Evolutionary conservation across 1,140 invertebrate genomes (phyloP).

Genomic region (Ips typographus): DNA sequence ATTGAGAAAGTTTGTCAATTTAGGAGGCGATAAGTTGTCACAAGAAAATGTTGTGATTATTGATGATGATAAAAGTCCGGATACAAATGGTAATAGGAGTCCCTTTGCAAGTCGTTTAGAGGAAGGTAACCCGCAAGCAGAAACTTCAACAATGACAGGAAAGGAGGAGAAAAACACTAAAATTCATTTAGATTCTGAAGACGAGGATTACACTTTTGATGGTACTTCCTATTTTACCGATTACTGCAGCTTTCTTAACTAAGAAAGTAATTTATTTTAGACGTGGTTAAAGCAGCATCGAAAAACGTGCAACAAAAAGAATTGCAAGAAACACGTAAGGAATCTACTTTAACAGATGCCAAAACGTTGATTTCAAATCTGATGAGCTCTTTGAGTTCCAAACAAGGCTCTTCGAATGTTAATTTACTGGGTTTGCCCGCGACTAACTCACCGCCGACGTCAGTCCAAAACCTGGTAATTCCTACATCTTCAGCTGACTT

Average conservation of each 20-base stretch:
- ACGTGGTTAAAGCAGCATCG: constrained; percentile 64
- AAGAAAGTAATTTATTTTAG: constrained; percentile 40
- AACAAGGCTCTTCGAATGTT: constrained; percentile 8
- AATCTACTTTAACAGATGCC: constrained; percentile 53
- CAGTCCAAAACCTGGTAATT: neutral
- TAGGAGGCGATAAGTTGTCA: constrained; percentile 46
- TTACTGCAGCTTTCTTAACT: neutral
- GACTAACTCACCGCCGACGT: neutral
- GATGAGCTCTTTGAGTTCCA: constrained; percentile 53
- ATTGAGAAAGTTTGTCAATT: constrained; percentile 65
- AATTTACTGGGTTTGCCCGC: constrained; percentile 31
- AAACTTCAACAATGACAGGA: constrained; percentile 43
- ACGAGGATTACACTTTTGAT: constrained; percentile 69
- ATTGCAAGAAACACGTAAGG: constrained; percentile 46
- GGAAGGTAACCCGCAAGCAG: constrained; percentile 47
- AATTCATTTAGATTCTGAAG: constrained; percentile 57
- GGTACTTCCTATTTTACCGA: constrained; percentile 4
- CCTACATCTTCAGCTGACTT: constrained; percentile 36
- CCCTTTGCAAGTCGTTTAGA: constrained; percentile 40
- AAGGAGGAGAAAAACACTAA: constrained; percentile 43
- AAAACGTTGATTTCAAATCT: constrained; percentile 65
- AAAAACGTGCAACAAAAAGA: constrained; percentile 62
- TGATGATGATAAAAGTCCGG: constrained; percentile 34
- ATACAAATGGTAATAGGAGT: constrained; percentile 48
- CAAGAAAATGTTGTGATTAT: constrained; percentile 23